Base-by-base conservation (phyloP, 37 sponge, comb jelly and placozoan species). In the Lycopodina hypogea region DNA sequence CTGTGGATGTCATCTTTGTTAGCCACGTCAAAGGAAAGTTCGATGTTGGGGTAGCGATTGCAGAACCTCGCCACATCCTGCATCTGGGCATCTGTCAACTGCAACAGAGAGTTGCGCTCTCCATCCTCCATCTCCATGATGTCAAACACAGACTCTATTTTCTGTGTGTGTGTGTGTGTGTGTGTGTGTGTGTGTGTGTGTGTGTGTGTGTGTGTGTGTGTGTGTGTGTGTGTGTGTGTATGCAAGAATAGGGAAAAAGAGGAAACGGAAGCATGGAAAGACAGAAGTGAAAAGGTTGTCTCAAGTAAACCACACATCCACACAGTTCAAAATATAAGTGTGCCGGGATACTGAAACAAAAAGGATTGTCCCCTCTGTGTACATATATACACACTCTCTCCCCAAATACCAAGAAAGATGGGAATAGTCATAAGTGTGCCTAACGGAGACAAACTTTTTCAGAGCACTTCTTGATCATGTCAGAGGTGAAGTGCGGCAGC, bases 31-130 rank as follows among this genome's bases (percentile, higher is more conserved):
- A 85, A 94, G 18, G 59, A 70, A 6, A 98, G 76, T 30, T 98
- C 96, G 72, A 98, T 96, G 76, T 96, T 98, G 11, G 99, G 99
- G 68, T 98, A 98, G 60, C 94, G 94, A 77, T 98, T 98, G 50
- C 99, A 98, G 76, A 93, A 98, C 34, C 89, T 42, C 0, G 96
- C 96, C 9, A 98, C 92, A 81, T 98, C 99, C 87, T 87, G 87
- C 93, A 97, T 94, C 72, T 98, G 94, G 36, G 72, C 38, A 53
- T 98, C 96, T 36, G 84, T 71, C 26, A 98, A 71, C 18, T 81
- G 42, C n/a, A 98, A 80, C 28, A 98, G 82, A 55, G 48, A 56
- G 41, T 86, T 90, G 40, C 99, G 82, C 14, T 84, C 84, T 39
- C 78, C 90, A 76, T 98, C 99, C 56, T 98, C 99, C 90, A 98